Evolutionary conservation across 2,797 vertebrate genomes (phyloP).

Genomic region (Helostoma temminkii): DNA sequence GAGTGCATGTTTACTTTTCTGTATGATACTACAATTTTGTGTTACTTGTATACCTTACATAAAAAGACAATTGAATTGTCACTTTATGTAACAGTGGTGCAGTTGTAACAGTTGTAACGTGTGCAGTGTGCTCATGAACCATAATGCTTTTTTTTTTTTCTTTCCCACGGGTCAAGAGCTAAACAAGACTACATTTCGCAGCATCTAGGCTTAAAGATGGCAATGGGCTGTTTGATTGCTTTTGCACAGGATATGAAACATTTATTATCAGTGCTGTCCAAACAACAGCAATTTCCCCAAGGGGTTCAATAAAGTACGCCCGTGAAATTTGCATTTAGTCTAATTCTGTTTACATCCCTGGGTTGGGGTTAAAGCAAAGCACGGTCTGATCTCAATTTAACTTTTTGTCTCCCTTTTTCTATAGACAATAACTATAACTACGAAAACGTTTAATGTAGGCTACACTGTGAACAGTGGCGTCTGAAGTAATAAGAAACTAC

Average conservation of each 20-base stretch:
- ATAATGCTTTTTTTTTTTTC: background rate
- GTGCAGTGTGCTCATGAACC: background rate
- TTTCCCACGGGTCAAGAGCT: background rate
- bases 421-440: background rate
- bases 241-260: too few species aligned
- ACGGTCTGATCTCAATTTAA: background rate
- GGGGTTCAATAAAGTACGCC: too few species aligned
- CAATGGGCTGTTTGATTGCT: background rate
- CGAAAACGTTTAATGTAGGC: too few species aligned
- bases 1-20: background rate
- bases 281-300: too few species aligned
- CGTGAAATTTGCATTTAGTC: background rate
- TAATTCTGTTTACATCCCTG: background rate
- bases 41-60: background rate
- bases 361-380: background rate
- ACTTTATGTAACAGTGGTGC: background rate
- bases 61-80: background rate
- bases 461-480: background rate
- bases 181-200: background rate
- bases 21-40: background rate
- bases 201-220: background rate
- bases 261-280: too few species aligned
- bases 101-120: background rate
- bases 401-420: background rate
- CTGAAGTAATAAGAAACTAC: slow-evolving; percentile 57